Percentiles rank a stretch among this genome's conserved stretches.
Conservation (phyloP, 2,113 vertebrate species). For the Xiphias gladius region DNA sequence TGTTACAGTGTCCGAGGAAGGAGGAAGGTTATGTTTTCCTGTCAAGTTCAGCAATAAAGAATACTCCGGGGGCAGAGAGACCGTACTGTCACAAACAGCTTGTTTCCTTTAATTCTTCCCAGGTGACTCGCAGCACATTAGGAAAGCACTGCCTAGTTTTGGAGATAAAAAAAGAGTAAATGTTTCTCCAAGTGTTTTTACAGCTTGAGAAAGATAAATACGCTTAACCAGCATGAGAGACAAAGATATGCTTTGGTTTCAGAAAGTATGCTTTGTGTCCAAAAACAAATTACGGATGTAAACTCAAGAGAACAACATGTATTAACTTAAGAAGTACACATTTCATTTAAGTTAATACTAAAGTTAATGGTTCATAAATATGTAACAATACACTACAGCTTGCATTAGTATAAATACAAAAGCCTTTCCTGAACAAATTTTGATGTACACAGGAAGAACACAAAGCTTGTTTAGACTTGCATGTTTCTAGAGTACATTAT, state of each 20-base stretch:
- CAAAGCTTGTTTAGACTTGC: slow-evolving; percentile 2
- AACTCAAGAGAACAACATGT: not conserved
- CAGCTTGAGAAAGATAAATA: not conserved
- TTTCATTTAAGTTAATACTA: not conserved
- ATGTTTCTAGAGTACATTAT: not conserved
- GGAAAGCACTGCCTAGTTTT: not conserved
- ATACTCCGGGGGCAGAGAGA: not conserved
- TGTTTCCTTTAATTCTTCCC: slow-evolving; percentile 22
- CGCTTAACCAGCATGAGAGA: not conserved
- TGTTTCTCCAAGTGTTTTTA: not conserved
- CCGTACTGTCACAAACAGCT: not conserved
- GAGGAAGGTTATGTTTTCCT: slow-evolving; percentile 39
- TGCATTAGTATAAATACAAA: not conserved
- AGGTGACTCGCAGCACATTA: not conserved
- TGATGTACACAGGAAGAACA: not conserved
- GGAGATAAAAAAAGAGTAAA: not conserved
- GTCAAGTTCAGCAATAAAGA: slow-evolving; percentile 56
- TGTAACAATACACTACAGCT: not conserved
- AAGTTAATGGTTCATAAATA: not conserved
- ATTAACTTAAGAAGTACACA: not conserved
- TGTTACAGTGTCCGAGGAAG: slow-evolving; percentile 14
- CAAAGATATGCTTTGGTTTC: not conserved
- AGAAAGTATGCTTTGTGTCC: not conserved
- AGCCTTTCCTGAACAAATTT: not conserved
- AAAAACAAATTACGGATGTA: not conserved